phyloP scores from a whole-genome alignment of 2,113 vertebrate species.

The Gymnorhina tibicen region DNA sequence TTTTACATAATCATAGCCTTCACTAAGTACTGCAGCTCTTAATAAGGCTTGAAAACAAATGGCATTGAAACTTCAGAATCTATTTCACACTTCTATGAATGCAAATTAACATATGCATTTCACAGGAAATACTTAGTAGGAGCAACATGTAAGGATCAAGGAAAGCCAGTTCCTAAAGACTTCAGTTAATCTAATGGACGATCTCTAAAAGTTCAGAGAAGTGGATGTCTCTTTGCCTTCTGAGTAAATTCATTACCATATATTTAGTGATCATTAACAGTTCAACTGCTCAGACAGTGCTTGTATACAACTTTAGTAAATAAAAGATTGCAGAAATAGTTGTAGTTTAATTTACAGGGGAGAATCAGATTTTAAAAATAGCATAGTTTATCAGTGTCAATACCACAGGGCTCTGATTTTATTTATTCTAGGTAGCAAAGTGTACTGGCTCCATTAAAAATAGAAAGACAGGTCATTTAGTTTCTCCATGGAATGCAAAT shows the following conservation, averaged over 20 bases:
- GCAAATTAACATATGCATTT: background rate
- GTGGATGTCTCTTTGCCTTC: background rate
- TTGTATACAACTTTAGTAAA: background rate
- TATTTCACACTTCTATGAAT: background rate
- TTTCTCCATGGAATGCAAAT: background rate
- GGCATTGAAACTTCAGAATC: background rate
- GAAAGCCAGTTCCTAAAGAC: background rate
- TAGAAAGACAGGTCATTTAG: background rate
- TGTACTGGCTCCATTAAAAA: background rate
- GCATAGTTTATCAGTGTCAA: background rate
- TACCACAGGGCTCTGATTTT: background rate
- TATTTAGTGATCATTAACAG: background rate
- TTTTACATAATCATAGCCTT: background rate
- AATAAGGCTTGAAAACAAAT: background rate
- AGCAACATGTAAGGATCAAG: background rate
- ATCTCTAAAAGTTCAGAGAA: background rate
- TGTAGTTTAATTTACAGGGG: background rate
- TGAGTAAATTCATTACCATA: background rate
- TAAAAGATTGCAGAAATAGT: background rate
- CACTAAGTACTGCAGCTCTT: background rate
- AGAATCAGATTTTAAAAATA: background rate
- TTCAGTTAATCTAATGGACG: background rate
- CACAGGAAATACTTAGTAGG: background rate
- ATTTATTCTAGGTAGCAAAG: background rate
- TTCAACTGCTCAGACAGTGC: background rate